Percentiles rank a stretch among this genome's conserved stretches.
These are phyloP conservation scores for Neodiprion fabricii DNA, from an alignment of 1,140 invertebrate species.

Conservation along the genomic window DNA sequence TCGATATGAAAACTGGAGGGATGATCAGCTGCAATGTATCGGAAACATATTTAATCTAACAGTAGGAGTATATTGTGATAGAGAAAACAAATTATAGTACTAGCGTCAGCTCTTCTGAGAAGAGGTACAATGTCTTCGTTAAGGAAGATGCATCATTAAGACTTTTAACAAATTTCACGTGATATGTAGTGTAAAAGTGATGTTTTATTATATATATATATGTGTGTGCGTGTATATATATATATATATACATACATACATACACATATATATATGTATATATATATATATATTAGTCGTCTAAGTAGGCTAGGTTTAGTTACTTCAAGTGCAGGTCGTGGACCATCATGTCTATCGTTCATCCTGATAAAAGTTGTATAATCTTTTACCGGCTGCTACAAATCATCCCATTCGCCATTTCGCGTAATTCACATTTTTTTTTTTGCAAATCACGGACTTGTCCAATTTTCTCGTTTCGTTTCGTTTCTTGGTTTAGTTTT, in stretches of 20 bases:
- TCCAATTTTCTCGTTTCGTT: not conserved
- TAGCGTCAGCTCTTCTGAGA: conserved; percentile 44
- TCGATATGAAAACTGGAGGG: no score
- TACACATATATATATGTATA: no score
- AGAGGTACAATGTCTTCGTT: conserved; percentile 44
- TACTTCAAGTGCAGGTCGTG: conserved; percentile 32
- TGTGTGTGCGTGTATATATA: not conserved
- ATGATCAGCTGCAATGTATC: conserved; percentile 5
- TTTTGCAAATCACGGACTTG: no score
- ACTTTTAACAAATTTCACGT: conserved; percentile 53
- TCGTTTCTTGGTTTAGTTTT: not conserved
- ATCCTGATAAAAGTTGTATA: not conserved
- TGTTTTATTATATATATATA: conserved; percentile 37
- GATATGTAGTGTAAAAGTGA: conserved; percentile 46
- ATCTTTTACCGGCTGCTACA: not conserved
- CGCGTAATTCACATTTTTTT: no score
- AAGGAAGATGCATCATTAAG: conserved; percentile 52
- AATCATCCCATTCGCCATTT: not conserved
- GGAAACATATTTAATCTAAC: conserved; percentile 5
- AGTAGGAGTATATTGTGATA: conserved; percentile 44
- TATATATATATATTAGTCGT: conserved; percentile 27
- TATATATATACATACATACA: no score
- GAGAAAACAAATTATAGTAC: conserved; percentile 45
- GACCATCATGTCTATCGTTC: not conserved
- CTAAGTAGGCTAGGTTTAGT: conserved; percentile 35